Base-by-base conservation (phyloP, 2,113 vertebrate genomes). In the Crocuta crocuta region DNA sequence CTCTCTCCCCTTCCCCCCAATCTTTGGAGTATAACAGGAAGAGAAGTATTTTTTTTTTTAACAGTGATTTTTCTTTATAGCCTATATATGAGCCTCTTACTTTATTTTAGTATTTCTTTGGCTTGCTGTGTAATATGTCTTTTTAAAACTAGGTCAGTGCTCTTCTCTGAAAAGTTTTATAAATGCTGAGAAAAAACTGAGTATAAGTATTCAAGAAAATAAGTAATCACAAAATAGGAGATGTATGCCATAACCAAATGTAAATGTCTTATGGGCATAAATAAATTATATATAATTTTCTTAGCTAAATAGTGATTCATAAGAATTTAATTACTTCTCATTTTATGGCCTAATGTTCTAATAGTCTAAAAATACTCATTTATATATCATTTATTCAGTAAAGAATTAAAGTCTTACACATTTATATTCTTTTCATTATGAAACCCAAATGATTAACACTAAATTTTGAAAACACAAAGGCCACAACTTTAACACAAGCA, bases 241-340 rank as follows among this genome's bases (percentile, higher is more conserved):
- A 58, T 33, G 24, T 93, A 93, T 3, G 39, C 13, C 61, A 26
- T 53, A 78, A 21, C 4, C 12, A 28, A 89, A 70, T 70, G 61
- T 35, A 48, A 23, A 58, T 63, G 1, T 48, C 58, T 48, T 45
- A 48, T 68, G 13, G 68, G 5, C 35, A 70, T 50, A 33, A 3
- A 71, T 86, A 50, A 91, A 61, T 71, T 71, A 91, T 91, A 50
- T 53, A 71, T 71, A 79, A 93, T 63, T 87, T 80, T 83, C 35
- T 70, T 89, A 50, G 31, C 9, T 1, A 84, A 70, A 39, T 48
- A 68, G 48, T 83, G 31, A 89, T 28, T 92, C 78, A 68, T 4
- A 5, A 43, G 63, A 93, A 93, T 89, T 78, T 76, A 74, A 76
- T 76, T 16, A 35, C 53, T 53, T 79, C 11, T 88, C 31, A 78